These are phyloP conservation scores for Luperina nickerlii DNA, from an alignment of 2,888 invertebrate genomes.

Conservation along the genomic window DNA sequence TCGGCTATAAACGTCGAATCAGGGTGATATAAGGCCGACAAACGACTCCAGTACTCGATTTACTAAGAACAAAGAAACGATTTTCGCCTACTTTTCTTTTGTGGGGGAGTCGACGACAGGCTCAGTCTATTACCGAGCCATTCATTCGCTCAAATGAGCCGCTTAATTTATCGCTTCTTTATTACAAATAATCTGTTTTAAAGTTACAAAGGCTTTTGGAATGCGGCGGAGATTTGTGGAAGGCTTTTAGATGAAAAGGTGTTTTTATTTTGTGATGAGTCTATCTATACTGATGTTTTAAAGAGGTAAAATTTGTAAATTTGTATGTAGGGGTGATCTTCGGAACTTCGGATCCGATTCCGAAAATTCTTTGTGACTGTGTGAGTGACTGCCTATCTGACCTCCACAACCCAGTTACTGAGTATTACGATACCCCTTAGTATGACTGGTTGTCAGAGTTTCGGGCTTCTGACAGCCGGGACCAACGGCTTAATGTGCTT, in stretches of 20 bases:
- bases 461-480: too few species aligned
- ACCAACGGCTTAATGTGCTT: too few species aligned
- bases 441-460: too few species aligned
- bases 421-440: too few species aligned
- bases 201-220: slow-evolving; percentile 63
- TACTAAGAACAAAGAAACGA: slow-evolving; percentile 88
- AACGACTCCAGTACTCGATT: slow-evolving; percentile 87
- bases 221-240: slow-evolving; percentile 53
- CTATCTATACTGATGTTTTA: background rate
- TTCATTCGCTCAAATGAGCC: slow-evolving; percentile 88
- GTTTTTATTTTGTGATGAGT: slow-evolving; percentile 9
- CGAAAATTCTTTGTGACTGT: background rate
- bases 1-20: slow-evolving; percentile 88
- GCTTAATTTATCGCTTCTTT: slow-evolving; percentile 86
- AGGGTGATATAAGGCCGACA: slow-evolving; percentile 88
- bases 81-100: slow-evolving; percentile 86
- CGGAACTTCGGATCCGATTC: background rate
- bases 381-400: too few species aligned
- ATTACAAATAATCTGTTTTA: slow-evolving; percentile 82
- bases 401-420: too few species aligned
- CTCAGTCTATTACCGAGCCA: slow-evolving; percentile 86
- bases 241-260: slow-evolving; percentile 6
- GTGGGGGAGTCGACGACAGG: slow-evolving; percentile 83
- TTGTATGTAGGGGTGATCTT: background rate
- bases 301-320: background rate